Evolutionary conservation across 1,140 invertebrate species (phyloP).

Genomic region (Penaeus indicus): DNA sequence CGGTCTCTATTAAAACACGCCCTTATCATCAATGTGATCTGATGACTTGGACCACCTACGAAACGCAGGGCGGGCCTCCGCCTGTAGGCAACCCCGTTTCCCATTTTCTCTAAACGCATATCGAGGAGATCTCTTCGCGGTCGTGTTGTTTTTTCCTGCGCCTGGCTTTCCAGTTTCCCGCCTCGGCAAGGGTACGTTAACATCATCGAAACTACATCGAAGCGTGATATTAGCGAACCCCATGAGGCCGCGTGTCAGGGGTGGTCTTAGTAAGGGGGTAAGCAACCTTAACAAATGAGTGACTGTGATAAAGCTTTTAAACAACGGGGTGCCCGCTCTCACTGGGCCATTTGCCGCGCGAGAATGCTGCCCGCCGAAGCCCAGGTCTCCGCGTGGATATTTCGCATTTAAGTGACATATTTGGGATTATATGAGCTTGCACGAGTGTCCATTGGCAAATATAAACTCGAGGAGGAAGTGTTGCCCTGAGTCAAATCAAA

Average conservation of each 20-base stretch:
- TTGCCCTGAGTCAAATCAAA: background rate
- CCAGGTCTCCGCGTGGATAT: slow-evolving; percentile 8
- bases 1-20: slow-evolving; percentile 34
- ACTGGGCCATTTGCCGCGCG: slow-evolving; percentile 30
- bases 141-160: background rate
- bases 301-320: slow-evolving; percentile 50
- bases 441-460: slow-evolving; percentile 44
- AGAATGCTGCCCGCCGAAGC: slow-evolving; percentile 28
- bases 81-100: slow-evolving; percentile 25
- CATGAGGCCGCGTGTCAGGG: slow-evolving; percentile 41
- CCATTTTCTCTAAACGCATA: slow-evolving; percentile 36
- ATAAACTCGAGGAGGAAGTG: slow-evolving; percentile 37
- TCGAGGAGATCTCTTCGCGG: background rate
- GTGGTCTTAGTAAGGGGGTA: slow-evolving; percentile 24
- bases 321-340: slow-evolving; percentile 42
- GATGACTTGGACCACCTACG: slow-evolving; percentile 46
- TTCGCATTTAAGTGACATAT: slow-evolving; percentile 42
- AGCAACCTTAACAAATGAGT: slow-evolving; percentile 50
- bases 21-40: slow-evolving; percentile 43
- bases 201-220: slow-evolving; percentile 24
- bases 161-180: background rate
- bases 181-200: background rate
- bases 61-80: background rate
- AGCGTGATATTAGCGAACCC: slow-evolving; percentile 52
- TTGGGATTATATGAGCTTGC: slow-evolving; percentile 39